Base-by-base conservation (phyloP, 2,113 vertebrate genomes). In the Pterocles burchelli region DNA sequence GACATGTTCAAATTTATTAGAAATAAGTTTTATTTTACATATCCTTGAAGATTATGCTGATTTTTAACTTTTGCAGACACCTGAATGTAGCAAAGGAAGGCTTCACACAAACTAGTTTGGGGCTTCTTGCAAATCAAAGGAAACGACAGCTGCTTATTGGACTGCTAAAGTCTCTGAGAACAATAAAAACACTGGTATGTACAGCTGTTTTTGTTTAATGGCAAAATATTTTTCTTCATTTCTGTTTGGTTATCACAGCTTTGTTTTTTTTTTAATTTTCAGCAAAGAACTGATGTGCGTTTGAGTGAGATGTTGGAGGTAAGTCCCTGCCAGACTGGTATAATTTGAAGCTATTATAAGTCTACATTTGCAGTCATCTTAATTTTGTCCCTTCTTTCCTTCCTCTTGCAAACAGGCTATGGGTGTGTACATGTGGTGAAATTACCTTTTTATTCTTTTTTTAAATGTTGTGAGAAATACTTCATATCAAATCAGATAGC, bases 221-320 rank as follows among this genome's bases (percentile, higher is more conserved):
- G 51, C 65, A 87, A 86, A 92, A 54, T 54, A 26, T 10, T 75
- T 82, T 80, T 61, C 22, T 84, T 88, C 1, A 33, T 74, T 94
- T 71, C 26, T 75, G 8, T 38, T 3, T 55, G 59, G 11, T 97
- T 19, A 88, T 33, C 12, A 24, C 16, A 36, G 3, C 15, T 59
- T 54, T 16, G 17, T 46, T 57, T 84, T 49, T 92, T 18, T 92
- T 46, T 57, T 79, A 52, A 20, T 96, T 91, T 95, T 89, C 76
- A 99, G 99, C 99, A 99, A 99, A 99, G 99, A 97, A 99, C 99
- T 57, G 99, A 99, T 96, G 99, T 99, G 13, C 98, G 99, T 83
- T 98, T 99, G 96, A 99, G 99, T 93, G 99, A 99, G 97, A 99
- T 99, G 99, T 97, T 99, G 25, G 99, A 99, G 99, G 99, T 99